Base-by-base conservation (phyloP, 1,140 invertebrate genomes). In the Drosophila sechellia region DNA sequence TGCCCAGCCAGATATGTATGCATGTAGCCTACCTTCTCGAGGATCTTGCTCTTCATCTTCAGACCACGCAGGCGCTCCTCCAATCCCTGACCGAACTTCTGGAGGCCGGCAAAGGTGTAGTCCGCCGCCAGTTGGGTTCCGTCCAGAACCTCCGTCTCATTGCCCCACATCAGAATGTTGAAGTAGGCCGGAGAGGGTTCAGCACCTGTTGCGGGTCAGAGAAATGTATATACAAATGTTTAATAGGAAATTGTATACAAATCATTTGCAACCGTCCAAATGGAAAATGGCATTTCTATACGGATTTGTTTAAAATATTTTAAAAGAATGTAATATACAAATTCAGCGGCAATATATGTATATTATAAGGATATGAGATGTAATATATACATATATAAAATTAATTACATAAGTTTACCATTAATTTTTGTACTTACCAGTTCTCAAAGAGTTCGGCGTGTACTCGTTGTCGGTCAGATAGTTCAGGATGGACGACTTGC, bases 101-200 rank as follows among this genome's bases (percentile, higher is more conserved):
- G 97, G 11, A 99, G 93, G 3, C 97, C 97, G 2, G 97, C 96
- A 92, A 98, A 99, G 2, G 97, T 97, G 94, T 96, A 98, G 84
- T 98, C 97, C 22, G 97, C 97, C 13, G 97, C 97, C 59, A 99
- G 92, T 92, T 98, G 97, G 13, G 97, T 98, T 15, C 98, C 98
- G 85, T 98, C 97, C 5, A 98, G 92, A 50, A 97, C 94, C 92
- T 97, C 95, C 31, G 97, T 95, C 63, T 96, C 94, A 54, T 97
- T 95, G 43, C 97, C 98, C 91, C 97, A 95, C 95, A 97, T 97
- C 64, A 98, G 92, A 64, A 99, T 97, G 79, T 98, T 98, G 93
- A 99, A 99, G 92, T 98, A 98, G 25, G 96, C 96, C 39, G 96
- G 96, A 31, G 97, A 98, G 52, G 97, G 97, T 93, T 98, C 97